Conservation (phyloP, 2,888 invertebrate species). For the Papilio protenor region DNA sequence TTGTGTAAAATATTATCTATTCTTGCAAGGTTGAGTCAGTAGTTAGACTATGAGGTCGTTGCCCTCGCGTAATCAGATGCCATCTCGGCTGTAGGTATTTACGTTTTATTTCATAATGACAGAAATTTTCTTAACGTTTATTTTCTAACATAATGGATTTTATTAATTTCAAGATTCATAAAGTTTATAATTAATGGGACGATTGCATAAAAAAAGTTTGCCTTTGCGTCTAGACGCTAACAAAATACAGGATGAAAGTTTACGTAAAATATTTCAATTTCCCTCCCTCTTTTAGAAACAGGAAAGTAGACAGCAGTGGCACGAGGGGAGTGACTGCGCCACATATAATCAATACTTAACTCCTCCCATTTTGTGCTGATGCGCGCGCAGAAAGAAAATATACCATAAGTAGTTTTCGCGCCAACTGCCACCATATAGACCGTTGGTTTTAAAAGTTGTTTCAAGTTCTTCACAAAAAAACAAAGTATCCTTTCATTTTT, state of each 20-base stretch:
- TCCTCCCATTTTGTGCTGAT: conserved; percentile 59
- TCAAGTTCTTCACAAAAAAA: background rate
- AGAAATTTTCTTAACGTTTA: background rate
- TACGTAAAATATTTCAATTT: conserved; percentile 60
- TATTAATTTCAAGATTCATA: background rate
- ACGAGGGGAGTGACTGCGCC: conserved; percentile 60
- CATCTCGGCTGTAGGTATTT: conserved; percentile 27
- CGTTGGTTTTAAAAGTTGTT: conserved; percentile 1
- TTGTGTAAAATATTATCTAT: conserved; percentile 45
- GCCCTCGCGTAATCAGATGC: conserved; percentile 48
- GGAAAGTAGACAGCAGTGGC: conserved; percentile 58
- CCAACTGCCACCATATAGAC: conserved; percentile 53
- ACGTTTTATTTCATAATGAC: conserved; percentile 15
- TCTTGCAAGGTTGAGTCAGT: conserved; percentile 50
- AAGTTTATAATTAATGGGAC: conserved; percentile 2
- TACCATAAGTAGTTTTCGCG: conserved; percentile 62
- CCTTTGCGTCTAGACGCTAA: conserved; percentile 49
- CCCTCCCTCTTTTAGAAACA: conserved; percentile 59
- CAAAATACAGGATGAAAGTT: conserved; percentile 52
- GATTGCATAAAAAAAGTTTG: conserved; percentile 12
- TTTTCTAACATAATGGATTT: background rate
- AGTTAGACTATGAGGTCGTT: conserved; percentile 50
- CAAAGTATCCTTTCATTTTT: background rate
- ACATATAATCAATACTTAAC: conserved; percentile 76
- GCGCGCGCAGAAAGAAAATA: conserved; percentile 71